phyloP scores from a whole-genome alignment of 2,797 vertebrate genomes.

The Pseudochromis fuscus region DNA sequence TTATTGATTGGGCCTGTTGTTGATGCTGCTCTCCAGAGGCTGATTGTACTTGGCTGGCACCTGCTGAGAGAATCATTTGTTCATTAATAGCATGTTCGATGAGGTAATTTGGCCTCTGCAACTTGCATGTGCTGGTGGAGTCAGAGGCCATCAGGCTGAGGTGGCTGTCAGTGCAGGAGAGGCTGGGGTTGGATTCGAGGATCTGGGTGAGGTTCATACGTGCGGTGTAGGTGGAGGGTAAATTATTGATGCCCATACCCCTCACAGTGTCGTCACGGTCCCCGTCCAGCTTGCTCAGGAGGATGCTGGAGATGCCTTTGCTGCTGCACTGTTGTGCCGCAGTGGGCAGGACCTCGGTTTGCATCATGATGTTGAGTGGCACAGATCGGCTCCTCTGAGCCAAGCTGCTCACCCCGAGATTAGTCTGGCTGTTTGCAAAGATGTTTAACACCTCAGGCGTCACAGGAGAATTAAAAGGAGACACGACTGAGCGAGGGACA shows the following conservation, averaged over 20 bases:
- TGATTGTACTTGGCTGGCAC: slow-evolving; percentile 85
- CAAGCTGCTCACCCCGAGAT: slow-evolving; percentile 89
- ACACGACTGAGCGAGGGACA: slow-evolving; percentile 86
- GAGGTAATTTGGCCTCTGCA: slow-evolving; percentile 93
- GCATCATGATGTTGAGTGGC: slow-evolving; percentile 98
- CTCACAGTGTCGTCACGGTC: slow-evolving; percentile 90
- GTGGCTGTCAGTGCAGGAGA: slow-evolving; percentile 87
- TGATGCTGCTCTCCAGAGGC: slow-evolving; percentile 80
- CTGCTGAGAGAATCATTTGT: slow-evolving; percentile 89
- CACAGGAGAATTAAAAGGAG: slow-evolving; percentile 91
- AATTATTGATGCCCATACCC: slow-evolving; percentile 92
- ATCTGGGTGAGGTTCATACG: slow-evolving; percentile 99
- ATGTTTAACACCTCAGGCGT: slow-evolving; percentile 91
- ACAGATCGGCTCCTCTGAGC: slow-evolving; percentile 98
- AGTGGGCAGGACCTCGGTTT: slow-evolving; percentile 90
- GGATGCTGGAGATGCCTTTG: slow-evolving; percentile 92
- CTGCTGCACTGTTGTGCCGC: slow-evolving; percentile 86
- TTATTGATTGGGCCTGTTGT: slow-evolving; percentile 66
- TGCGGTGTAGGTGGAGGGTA: slow-evolving; percentile 94
- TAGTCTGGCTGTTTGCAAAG: slow-evolving; percentile 87
- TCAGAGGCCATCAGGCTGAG: slow-evolving; percentile 88
- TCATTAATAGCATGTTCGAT: slow-evolving; percentile 90
- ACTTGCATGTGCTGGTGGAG: slow-evolving; percentile 85
- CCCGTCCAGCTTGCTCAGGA: slow-evolving; percentile 94
- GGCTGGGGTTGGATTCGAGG: slow-evolving; percentile 89